Base-by-base conservation (phyloP, 2,888 invertebrate species). In the Molanna angustata region DNA sequence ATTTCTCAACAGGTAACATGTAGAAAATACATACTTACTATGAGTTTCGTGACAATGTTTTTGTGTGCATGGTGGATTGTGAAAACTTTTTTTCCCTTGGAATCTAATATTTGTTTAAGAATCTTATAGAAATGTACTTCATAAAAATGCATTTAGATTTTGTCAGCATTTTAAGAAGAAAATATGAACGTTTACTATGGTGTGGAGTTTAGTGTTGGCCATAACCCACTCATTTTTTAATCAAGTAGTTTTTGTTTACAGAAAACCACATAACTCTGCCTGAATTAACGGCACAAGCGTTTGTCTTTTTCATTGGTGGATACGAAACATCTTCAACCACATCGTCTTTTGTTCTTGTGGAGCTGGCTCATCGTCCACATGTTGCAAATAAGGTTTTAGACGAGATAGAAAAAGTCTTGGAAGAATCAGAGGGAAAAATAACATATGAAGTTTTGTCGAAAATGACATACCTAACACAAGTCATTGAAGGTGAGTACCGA, bases 261-360 rank as follows among this genome's bases (percentile, higher is more conserved):
- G 46, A 17, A 13, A 19, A 33, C 2, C 17, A 67, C 2, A 61
- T 79, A 1, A 66, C 70, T 1, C 62, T 77, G n/a, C 68, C 74
- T 1, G 62, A 80, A 27, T 57, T 82, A 4, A 69, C 74, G 0
- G 72, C 80, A 0, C 80, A 83, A 50, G 74, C 78, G 2, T 69
- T 78, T 27, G 62, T 76, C 1, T 80, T 84, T 57, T 77, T 78
- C 52, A 52, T 65, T 0, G 80, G 77, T 19, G 80, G 80, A 1
- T 79, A 72, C 52, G 80, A 80, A 62, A 78, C 80, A 1, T 77
- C 78, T 11, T 67, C 71, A n/a, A 69, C 72, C 11, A 70, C 72
- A 2, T 65, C 76, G 62, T 69, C 70, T 27, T 78, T 70, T 55
- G 68, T 68, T 1, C 61, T 79, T 6, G 78, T 70, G 57, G 76